phyloP scores from a whole-genome alignment of 2,113 vertebrate genomes.

The Vidua macroura region DNA sequence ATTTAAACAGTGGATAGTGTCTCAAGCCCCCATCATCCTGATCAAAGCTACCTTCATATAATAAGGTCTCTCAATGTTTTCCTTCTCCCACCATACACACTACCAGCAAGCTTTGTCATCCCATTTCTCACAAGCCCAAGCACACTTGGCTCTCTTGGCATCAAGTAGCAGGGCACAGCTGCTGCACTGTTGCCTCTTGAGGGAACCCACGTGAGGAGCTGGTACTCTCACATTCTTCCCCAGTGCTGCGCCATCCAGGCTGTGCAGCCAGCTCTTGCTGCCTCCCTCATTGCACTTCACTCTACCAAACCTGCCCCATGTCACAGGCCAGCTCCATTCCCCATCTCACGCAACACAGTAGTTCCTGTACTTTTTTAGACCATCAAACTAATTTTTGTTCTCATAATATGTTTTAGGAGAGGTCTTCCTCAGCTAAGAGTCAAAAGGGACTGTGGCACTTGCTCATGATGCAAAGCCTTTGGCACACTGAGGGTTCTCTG shows the following conservation, averaged over 20 bases:
- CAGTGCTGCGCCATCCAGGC: neutral
- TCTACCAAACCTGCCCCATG: neutral
- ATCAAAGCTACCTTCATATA: neutral
- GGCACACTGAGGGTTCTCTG: neutral
- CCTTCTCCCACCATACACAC: neutral
- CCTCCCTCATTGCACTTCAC: neutral
- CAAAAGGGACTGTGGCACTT: neutral
- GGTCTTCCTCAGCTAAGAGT: neutral
- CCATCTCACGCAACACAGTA: neutral
- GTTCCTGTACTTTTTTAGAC: neutral
- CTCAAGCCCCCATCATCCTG: neutral
- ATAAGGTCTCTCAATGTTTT: neutral
- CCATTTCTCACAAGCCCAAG: neutral
- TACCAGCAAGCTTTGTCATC: neutral
- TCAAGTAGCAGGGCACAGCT: neutral
- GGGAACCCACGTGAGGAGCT: neutral
- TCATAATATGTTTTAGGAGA: neutral
- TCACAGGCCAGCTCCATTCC: neutral
- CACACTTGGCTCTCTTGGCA: neutral
- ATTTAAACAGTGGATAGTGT: neutral
- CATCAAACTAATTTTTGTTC: neutral
- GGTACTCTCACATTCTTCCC: neutral
- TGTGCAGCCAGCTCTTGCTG: neutral
- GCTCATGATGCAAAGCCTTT: neutral
- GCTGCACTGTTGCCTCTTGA: rapidly evolving